Evolutionary conservation across 2,888 invertebrate species (phyloP).

Genomic region (Tholera decimalis): DNA sequence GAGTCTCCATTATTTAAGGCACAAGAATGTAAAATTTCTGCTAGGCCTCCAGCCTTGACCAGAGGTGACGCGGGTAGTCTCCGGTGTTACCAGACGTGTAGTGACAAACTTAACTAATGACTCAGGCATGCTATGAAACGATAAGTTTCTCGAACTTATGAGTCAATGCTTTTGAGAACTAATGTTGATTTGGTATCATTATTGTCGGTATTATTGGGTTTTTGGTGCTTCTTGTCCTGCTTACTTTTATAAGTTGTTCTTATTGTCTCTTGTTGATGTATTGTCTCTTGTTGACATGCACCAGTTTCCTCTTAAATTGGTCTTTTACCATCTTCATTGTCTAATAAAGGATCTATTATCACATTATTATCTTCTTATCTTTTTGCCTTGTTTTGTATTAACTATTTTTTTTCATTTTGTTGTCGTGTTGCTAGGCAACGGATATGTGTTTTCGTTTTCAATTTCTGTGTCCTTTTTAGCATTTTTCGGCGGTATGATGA

Average conservation of each 20-base stretch:
- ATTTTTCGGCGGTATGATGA: neutral
- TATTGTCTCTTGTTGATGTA: neutral
- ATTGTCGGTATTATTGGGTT: constrained; percentile 16
- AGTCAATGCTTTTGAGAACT: constrained; percentile 34
- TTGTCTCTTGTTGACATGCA: neutral
- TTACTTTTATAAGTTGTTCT: no score
- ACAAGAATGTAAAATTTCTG: constrained; percentile 22
- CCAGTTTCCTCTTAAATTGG: no score
- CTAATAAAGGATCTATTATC: neutral
- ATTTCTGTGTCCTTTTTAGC: constrained; percentile 3
- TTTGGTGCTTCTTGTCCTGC: constrained; percentile 3
- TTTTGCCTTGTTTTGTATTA: neutral
- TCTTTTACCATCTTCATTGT: neutral
- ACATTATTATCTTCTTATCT: neutral
- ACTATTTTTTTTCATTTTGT: neutral
- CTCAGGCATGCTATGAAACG: constrained; percentile 33
- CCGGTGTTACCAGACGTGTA: constrained; percentile 39
- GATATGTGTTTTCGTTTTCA: neutral
- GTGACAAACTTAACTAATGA: constrained; percentile 40
- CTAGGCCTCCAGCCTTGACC: constrained; percentile 49
- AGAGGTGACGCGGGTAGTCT: constrained; percentile 30
- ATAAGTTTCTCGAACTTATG: constrained; percentile 41
- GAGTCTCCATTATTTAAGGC: constrained; percentile 19
- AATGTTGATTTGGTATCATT: constrained; percentile 12
- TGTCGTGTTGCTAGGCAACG: constrained; percentile 29